Conservation (phyloP, 37 sponge, comb jelly and placozoan species). For the Haliclona indistincta region DNA sequence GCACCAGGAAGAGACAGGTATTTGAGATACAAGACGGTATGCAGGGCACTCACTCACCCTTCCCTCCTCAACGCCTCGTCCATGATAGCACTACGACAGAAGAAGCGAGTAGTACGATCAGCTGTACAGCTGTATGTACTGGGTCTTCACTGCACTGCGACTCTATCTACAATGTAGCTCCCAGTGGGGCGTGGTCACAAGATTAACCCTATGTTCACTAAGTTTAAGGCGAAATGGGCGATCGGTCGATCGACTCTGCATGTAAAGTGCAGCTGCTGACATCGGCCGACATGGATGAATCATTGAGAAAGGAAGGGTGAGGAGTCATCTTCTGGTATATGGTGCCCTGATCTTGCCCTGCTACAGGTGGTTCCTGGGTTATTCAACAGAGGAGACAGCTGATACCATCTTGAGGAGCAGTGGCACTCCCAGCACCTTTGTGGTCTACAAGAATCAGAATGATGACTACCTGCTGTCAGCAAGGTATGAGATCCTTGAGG, state of each 20-base stretch:
- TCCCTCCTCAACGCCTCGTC: neutral
- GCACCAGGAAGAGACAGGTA: neutral
- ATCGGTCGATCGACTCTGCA: too few species aligned
- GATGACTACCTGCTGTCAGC: slow-evolving; percentile 6
- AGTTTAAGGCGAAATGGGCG: too few species aligned
- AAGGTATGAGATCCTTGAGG: neutral
- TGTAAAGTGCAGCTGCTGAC: too few species aligned
- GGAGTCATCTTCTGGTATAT: neutral
- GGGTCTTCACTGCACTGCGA: too few species aligned
- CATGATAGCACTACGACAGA: too few species aligned
- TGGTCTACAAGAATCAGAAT: neutral
- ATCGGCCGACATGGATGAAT: too few species aligned
- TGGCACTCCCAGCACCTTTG: neutral
- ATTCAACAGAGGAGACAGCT: neutral
- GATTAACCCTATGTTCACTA: too few species aligned
- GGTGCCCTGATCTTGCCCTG: neutral
- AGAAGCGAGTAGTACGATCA: too few species aligned
- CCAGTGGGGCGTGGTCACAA: too few species aligned
- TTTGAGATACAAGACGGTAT: neutral
- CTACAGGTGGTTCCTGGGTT: slow-evolving; percentile 17
- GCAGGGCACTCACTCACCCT: slow-evolving; percentile 3
- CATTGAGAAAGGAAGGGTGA: slow-evolving; percentile 10
- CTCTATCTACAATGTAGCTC: too few species aligned
- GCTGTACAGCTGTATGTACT: too few species aligned
- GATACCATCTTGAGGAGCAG: neutral